Evolutionary conservation across 2,888 invertebrate genomes (phyloP), one percentile per base, ranked within the genome.

Genomic region (Dolichopus griseipennis): DNA sequence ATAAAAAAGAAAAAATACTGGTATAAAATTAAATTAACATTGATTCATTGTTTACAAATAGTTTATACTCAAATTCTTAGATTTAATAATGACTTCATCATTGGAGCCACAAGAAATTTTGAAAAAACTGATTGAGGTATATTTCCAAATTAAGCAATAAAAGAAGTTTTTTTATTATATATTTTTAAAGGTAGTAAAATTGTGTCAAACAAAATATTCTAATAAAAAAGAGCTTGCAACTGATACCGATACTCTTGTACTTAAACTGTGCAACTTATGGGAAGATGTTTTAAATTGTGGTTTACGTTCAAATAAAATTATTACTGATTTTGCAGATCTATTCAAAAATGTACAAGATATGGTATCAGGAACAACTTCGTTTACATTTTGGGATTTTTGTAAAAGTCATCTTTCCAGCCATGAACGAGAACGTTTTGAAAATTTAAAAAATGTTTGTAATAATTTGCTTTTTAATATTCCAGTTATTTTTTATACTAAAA

Each of bases 151-250:
- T 4, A 27, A 27, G 5, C 27, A 27, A 27, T 27, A 27, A 27
- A 27, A 27, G 27, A 27, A 27, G 27, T 5, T 2, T 27, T 37
- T 37, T 37, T 37, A 37, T 37, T 7, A 37, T 52, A 2, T 52
- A 52, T 18, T 4, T 52, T 52, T 52, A 12, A 41, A 75, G 68
- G 73, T 72, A 64, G 77, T 79, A 41, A 76, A 75, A 66, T 73
- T 75, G 37, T 95, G 95, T 78, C 93, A 93, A 77, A 87, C 86
- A 72, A 85, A 92, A 69, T 97, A 92, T 84, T 93, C 93, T 73
- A 93, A 93, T 7, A 90, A 91, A 79, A 89, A 91, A 66, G 94
- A 95, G 80, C 82, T 97, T 69, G 96, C 96, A 1, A 93, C 95
- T 18, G 96, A 97, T 81, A 88, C 90, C 75, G 94, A 96, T 78